Percentiles rank a stretch among this genome's conserved stretches.
phyloP scores from a whole-genome alignment of 2,113 vertebrate genomes.

The Podarcis raffonei region DNA sequence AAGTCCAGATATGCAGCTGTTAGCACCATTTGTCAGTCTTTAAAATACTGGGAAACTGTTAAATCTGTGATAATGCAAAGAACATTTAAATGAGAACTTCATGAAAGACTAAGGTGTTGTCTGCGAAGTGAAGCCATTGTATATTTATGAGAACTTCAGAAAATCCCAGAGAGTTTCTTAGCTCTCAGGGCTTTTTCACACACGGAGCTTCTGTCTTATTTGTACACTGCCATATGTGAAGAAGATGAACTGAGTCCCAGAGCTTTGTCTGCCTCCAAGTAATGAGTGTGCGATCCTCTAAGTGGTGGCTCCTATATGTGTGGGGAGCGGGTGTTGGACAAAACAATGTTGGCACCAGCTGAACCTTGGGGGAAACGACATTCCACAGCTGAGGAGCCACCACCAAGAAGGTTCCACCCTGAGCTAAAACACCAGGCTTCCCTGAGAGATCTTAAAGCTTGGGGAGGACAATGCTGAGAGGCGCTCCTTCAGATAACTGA shows the following conservation, averaged over 20 bases:
- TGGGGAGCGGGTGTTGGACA: neutral
- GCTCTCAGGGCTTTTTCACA: neutral
- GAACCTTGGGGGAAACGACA: no score
- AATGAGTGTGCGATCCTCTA: no score
- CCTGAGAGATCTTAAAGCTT: no score
- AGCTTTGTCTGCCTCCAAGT: neutral
- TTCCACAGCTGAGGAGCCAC: no score
- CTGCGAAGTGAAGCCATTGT: neutral
- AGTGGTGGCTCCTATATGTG: neutral
- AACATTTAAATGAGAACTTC: neutral
- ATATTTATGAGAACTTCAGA: neutral
- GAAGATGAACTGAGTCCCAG: neutral
- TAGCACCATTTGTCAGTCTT: neutral
- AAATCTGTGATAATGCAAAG: neutral
- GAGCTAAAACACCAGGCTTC: no score
- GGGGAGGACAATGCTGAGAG: no score
- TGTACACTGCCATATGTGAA: neutral
- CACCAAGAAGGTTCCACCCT: no score
- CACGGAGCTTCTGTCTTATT: neutral
- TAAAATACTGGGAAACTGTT: neutral
- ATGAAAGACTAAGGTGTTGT: neutral
- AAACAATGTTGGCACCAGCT: neutral
- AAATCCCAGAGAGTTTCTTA: neutral
- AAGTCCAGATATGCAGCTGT: neutral
- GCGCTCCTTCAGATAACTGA: no score